These are phyloP conservation scores for Ornithorhynchus anatinus DNA, from an alignment of 2,113 vertebrate genomes.

Conservation along the genomic window DNA sequence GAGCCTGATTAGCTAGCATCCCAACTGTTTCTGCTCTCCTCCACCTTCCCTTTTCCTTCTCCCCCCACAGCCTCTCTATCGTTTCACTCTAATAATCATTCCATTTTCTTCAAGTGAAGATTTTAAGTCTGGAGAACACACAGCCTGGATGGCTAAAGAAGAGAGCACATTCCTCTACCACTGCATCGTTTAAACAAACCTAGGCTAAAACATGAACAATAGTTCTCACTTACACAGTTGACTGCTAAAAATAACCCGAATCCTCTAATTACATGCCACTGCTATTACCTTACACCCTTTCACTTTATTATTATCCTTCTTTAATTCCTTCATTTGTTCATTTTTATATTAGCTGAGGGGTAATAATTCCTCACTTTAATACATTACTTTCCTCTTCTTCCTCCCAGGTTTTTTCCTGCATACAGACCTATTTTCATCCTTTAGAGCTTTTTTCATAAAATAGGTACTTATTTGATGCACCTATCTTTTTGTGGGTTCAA, in stretches of 20 bases:
- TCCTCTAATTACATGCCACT: conserved; percentile 21
- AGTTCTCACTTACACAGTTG: conserved; percentile 19
- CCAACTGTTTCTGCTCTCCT: no score
- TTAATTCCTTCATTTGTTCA: conserved; percentile 47
- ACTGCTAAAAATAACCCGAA: conserved; percentile 50
- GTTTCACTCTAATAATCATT: no score
- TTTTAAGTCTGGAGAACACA: no score
- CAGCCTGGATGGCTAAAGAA: conserved; percentile 29
- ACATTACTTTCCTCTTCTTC: conserved; percentile 41
- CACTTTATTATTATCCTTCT: conserved; percentile 32
- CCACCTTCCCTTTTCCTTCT: background rate
- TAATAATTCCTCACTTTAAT: conserved; percentile 63
- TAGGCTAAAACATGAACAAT: conserved; percentile 34
- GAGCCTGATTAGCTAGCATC: background rate
- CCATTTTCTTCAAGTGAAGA: no score
- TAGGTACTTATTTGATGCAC: conserved; percentile 10
- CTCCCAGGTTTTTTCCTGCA: background rate
- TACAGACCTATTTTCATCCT: conserved; percentile 40
- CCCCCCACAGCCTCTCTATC: background rate
- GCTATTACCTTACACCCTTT: conserved; percentile 52
- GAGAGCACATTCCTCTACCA: conserved; percentile 23
- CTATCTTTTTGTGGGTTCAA: no score
- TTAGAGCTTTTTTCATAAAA: conserved; percentile 24
- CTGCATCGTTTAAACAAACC: background rate
- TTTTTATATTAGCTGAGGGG: conserved; percentile 47